Conservation (phyloP, 2,113 vertebrate species). For the Cololabis saira region DNA sequence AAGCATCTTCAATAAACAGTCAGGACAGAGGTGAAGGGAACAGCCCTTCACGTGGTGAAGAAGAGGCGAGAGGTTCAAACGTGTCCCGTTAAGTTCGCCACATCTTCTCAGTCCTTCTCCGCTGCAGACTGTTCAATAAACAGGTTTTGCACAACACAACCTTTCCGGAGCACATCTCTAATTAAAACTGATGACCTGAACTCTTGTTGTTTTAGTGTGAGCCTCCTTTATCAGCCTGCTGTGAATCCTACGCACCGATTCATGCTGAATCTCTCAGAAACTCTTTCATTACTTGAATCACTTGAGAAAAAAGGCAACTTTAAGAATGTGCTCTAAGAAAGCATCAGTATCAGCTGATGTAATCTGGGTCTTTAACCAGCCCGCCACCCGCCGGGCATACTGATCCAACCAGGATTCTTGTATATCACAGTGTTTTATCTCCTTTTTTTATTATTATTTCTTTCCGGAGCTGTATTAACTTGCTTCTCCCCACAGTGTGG, state of each 20-base stretch:
- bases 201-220: not conserved
- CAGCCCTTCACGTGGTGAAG: no score
- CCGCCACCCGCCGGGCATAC: no score
- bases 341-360: not conserved
- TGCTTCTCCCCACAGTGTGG: conserved; percentile 2
- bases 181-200: not conserved
- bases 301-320: not conserved
- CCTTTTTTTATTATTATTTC: not conserved
- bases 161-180: no score
- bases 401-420: not conserved
- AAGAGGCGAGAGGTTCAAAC: no score
- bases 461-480: not conserved
- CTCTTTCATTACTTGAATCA: not conserved
- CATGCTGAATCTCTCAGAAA: not conserved
- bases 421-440: no score
- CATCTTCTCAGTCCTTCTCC: no score
- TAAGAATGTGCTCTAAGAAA: not conserved
- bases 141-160: no score
- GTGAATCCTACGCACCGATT: not conserved
- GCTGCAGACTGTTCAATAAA: no score
- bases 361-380: not conserved
- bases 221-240: not conserved
- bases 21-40: no score
- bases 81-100: no score
- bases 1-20: no score